These are phyloP conservation scores for Archips crataeganus DNA, from an alignment of 2,888 invertebrate genomes.

Conservation along the genomic window DNA sequence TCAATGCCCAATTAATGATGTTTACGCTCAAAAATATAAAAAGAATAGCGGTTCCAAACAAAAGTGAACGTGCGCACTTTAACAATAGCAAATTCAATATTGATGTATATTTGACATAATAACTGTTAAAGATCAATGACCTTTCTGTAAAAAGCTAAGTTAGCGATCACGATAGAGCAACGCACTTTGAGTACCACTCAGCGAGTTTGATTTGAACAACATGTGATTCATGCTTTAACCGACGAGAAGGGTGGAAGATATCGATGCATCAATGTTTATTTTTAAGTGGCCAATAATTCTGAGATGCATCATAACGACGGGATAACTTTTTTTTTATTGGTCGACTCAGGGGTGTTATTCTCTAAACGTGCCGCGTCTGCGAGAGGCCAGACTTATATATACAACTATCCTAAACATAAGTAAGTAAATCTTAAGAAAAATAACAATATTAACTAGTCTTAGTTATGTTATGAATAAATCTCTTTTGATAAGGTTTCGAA, in stretches of 20 bases:
- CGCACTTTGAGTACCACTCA: constrained; percentile 17
- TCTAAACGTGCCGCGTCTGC: no score
- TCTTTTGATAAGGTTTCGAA: no score
- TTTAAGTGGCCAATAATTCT: not conserved
- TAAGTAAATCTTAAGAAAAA: no score
- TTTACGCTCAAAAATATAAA: not conserved
- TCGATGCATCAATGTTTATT: not conserved
- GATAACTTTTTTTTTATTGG: no score
- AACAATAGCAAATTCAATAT: constrained; percentile 12
- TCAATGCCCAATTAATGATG: constrained; percentile 4
- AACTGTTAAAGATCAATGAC: constrained; percentile 33
- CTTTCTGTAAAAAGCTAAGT: constrained; percentile 24
- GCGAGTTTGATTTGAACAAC: constrained; percentile 5
- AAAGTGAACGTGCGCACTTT: constrained; percentile 11
- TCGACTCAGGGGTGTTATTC: no score
- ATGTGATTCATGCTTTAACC: constrained; percentile 6
- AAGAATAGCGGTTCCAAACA: constrained; percentile 6
- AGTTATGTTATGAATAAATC: no score
- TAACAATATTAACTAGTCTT: no score
- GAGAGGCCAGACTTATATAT: no score
- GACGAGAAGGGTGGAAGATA: not conserved
- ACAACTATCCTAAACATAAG: no score
- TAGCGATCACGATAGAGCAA: constrained; percentile 14
- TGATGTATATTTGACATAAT: constrained; percentile 20
- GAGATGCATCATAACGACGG: no score